phyloP scores from a whole-genome alignment of 2,797 vertebrate species.

The Moxostoma hubbsi region DNA sequence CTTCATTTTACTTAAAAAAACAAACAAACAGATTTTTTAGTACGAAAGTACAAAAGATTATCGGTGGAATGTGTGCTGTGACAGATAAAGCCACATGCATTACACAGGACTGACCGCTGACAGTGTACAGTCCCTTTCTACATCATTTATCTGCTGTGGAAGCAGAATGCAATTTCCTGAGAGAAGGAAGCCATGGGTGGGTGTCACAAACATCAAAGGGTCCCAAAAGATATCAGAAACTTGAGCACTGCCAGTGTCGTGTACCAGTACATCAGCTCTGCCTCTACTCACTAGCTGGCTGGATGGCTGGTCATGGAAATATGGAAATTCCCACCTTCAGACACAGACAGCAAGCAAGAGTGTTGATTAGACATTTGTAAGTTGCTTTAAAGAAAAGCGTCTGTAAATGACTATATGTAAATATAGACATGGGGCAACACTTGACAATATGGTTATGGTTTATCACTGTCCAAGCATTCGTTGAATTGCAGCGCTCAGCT shows the following conservation, averaged over 20 bases:
- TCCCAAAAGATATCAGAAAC: conserved; percentile 72
- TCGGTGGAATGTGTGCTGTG: no score
- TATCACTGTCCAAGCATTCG: no score
- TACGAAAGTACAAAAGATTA: no score
- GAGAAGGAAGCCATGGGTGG: conserved; percentile 71
- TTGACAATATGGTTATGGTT: no score
- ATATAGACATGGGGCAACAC: no score
- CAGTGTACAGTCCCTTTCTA: conserved; percentile 73
- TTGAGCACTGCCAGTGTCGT: conserved; percentile 79
- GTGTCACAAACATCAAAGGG: conserved; percentile 81
- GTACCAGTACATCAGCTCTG: conserved; percentile 72
- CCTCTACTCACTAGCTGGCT: conserved; percentile 68
- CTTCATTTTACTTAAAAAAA: no score
- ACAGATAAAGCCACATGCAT: no score
- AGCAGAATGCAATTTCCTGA: conserved; percentile 81
- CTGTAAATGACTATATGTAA: conserved; percentile 21
- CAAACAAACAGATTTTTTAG: no score
- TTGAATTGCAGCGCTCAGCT: no score
- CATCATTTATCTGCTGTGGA: conserved; percentile 81
- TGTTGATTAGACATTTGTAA: conserved; percentile 69
- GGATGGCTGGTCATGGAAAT: conserved; percentile 64
- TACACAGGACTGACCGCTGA: no score
- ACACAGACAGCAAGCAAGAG: conserved; percentile 74
- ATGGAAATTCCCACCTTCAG: conserved; percentile 77
- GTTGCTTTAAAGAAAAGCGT: conserved; percentile 72